phyloP scores from a whole-genome alignment of 2,113 vertebrate genomes.

The Sapayoa aenigma region DNA sequence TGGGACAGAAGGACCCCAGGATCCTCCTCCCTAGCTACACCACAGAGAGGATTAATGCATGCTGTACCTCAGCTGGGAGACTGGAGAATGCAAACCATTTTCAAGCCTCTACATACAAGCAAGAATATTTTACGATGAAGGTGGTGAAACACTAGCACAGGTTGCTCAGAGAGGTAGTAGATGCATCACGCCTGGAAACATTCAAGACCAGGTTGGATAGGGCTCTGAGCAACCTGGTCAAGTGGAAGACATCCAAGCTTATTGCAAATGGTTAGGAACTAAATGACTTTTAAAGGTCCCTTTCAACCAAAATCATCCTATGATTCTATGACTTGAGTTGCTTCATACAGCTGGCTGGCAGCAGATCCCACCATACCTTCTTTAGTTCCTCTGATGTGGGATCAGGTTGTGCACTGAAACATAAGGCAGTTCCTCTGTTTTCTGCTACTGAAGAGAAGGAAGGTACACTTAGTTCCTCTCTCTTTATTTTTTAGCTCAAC shows the following conservation, averaged over 20 bases:
- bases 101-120: background rate
- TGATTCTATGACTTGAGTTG: background rate
- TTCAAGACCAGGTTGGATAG: background rate
- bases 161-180: background rate
- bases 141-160: background rate
- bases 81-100: background rate
- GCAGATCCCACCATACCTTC: background rate
- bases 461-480: background rate
- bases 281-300: background rate
- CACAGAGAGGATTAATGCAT: background rate
- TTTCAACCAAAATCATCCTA: background rate
- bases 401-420: background rate
- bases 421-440: background rate
- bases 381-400: background rate
- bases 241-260: background rate
- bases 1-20: background rate
- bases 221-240: background rate
- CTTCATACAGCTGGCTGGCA: background rate
- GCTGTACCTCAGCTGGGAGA: background rate
- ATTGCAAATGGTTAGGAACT: rapidly evolving
- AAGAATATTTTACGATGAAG: background rate
- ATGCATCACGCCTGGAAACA: background rate
- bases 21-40: background rate
- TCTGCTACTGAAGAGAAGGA: background rate
- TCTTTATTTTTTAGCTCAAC: background rate